Conservation (phyloP, 2,888 invertebrate genomes). For the Trachelus troglodyta region DNA sequence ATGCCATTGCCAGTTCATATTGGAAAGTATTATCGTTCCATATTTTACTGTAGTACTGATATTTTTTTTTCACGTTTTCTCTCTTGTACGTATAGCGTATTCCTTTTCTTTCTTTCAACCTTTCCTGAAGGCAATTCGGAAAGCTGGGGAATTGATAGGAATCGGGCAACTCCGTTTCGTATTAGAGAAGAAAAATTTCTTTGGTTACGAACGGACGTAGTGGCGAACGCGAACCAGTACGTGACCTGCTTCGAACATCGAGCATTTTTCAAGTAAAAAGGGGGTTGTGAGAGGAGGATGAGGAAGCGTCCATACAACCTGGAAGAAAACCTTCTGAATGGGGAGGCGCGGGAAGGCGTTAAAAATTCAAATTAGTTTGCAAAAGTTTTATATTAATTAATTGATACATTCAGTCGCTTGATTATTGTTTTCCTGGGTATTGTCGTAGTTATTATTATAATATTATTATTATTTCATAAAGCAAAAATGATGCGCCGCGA, state of each 20-base stretch:
- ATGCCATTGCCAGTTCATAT: neutral
- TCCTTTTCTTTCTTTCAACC: neutral
- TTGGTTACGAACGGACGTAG: neutral
- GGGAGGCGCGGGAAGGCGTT: neutral
- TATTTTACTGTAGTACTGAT: neutral
- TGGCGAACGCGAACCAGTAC: neutral
- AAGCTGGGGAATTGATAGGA: neutral
- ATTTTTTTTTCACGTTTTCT: neutral
- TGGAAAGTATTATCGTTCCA: neutral
- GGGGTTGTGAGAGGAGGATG: neutral
- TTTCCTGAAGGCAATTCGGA: neutral
- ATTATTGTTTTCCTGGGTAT: neutral
- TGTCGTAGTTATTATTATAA: neutral
- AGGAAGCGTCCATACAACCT: neutral
- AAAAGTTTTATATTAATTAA: neutral
- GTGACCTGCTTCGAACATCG: conserved; percentile 4
- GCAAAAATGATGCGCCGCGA: neutral
- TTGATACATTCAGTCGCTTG: neutral
- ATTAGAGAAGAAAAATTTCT: conserved; percentile 4
- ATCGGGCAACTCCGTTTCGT: neutral
- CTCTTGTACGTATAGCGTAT: neutral
- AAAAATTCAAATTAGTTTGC: neutral
- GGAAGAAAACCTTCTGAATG: neutral
- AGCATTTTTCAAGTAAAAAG: neutral
- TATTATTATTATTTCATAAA: neutral